Percentiles rank a stretch among this genome's conserved stretches.
Evolutionary conservation across 1,140 invertebrate species (phyloP).

Genomic region (Brachionus manjavacas): DNA sequence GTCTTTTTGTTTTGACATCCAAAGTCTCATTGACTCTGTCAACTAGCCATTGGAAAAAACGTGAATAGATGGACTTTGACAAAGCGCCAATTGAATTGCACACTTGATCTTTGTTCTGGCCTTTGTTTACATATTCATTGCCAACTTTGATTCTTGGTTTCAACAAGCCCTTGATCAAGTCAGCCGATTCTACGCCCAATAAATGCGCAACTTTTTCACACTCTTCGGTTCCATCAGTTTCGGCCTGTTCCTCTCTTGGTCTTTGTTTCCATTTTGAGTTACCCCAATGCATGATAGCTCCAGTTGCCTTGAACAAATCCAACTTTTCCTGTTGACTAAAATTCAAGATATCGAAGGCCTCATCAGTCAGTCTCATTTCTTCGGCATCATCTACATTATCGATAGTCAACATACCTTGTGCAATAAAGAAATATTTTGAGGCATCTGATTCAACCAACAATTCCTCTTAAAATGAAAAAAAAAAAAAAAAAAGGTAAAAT

Average conservation of each 20-base stretch:
- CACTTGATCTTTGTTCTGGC: conserved; percentile 91
- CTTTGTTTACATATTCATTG: conserved; percentile 95
- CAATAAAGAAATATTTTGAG: conserved; percentile 82
- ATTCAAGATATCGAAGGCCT: conserved; percentile 95
- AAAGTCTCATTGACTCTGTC: conserved; percentile 97
- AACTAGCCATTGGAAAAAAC: conserved; percentile 92
- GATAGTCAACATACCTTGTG: conserved; percentile 93
- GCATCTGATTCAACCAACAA: conserved; percentile 77
- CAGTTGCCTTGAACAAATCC: conserved; percentile 92
- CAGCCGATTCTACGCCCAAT: conserved; percentile 64
- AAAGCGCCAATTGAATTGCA: conserved; percentile 88
- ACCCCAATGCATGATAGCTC: conserved; percentile 94
- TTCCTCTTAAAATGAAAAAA: conserved; percentile 63
- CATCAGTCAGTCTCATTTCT: conserved; percentile 84
- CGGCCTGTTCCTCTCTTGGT: conserved; percentile 98
- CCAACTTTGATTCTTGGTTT: conserved; percentile 64
- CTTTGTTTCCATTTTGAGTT: conserved; percentile 99
- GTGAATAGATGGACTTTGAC: conserved; percentile 93
- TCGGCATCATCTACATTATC: conserved; percentile 91
- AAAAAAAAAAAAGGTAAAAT: not conserved
- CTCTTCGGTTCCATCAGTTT: conserved; percentile 92
- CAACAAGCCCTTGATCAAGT: conserved; percentile 62
- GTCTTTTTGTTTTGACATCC: conserved; percentile 93
- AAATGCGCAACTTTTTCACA: conserved; percentile 86
- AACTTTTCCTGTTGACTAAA: conserved; percentile 92